phyloP scores from a whole-genome alignment of 2,888 invertebrate species.

The Caenorhabditis doughertyi region DNA sequence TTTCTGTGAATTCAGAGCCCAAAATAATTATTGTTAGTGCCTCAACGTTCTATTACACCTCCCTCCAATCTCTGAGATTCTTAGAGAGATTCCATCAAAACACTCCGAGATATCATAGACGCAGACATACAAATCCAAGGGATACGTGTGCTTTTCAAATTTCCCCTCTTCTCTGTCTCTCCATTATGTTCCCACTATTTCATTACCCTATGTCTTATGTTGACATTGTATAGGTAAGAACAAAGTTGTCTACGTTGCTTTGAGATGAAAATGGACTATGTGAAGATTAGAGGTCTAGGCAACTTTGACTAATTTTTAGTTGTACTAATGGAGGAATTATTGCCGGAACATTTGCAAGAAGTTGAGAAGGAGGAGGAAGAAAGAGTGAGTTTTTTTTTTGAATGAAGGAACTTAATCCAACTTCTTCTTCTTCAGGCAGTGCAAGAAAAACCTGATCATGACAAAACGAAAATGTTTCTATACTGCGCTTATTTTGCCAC shows the following conservation, averaged over 20 bases:
- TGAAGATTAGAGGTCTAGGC: not conserved
- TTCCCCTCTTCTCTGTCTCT: not conserved
- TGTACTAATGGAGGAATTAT: not conserved
- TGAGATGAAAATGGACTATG: not conserved
- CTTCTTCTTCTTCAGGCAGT: too few species aligned
- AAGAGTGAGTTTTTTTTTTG: not conserved
- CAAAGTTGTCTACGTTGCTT: not conserved
- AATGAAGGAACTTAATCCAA: too few species aligned
- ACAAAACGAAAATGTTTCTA: slow-evolving; percentile 60
- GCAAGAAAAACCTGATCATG: too few species aligned
- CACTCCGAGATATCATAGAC: not conserved
- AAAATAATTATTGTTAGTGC: too few species aligned
- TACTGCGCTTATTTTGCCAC: slow-evolving; percentile 73
- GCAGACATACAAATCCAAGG: not conserved
- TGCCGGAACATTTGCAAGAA: not conserved
- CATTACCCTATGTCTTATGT: not conserved
- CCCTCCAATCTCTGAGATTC: not conserved
- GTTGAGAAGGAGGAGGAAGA: not conserved
- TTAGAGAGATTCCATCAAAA: not conserved
- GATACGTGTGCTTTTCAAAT: not conserved
- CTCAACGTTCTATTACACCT: not conserved
- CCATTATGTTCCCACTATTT: not conserved
- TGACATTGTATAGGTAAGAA: not conserved
- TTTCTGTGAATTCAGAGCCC: too few species aligned
- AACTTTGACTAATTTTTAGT: not conserved